Base-by-base conservation (phyloP, 1,140 invertebrate genomes). In the Berghia stephanieae region DNA sequence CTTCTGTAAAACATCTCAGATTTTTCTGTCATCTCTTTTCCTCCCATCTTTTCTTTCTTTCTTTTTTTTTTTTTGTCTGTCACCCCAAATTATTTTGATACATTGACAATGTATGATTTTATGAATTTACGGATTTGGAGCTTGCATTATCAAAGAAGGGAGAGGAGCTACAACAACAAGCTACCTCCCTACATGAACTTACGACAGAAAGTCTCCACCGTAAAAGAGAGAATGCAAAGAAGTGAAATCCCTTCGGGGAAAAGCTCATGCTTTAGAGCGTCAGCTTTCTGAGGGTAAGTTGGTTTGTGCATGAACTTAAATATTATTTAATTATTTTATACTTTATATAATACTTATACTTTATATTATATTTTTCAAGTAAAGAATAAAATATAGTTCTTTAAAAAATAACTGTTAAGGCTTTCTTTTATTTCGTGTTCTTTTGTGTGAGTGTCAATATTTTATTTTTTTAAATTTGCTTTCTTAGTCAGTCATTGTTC, bases 161-260 rank as follows among this genome's bases (percentile, higher is more conserved):
- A 6, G 75, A 89, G 84, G 84, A 86, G 16, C 67, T 88, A n/a
- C 73, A 85, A 55, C 75, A 85, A 36, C 80, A 85, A 78, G 80
- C 87, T 21, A 52, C 67, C 18, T 70, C 80, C 44, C 79, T 83
- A 40, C 80, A 84, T 38, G 86, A 88, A 40, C 75, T 83, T 24
- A 16, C 86, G 86, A 78, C 82, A 86, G 77, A 87, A 88, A 78
- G 77, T 88, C 21, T 78, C 83, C 31, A 78, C 84, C 34, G 79
- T 88, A 13, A 87, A 89, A 86, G 85, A 57, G 31, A 82, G 82
- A 87, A 78, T 83, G 85, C 68, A 75, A 83, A 34, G 85, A 85
- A 69, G 63, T 83, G 34, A 44, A 71, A 40, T 71, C 83, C 21
- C 77, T 83, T 24, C 81, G 82, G 43, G 71, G 71, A 36, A 79